These are phyloP conservation scores for Radopholus similis DNA, from an alignment of 1,140 invertebrate species.

Conservation along the genomic window DNA sequence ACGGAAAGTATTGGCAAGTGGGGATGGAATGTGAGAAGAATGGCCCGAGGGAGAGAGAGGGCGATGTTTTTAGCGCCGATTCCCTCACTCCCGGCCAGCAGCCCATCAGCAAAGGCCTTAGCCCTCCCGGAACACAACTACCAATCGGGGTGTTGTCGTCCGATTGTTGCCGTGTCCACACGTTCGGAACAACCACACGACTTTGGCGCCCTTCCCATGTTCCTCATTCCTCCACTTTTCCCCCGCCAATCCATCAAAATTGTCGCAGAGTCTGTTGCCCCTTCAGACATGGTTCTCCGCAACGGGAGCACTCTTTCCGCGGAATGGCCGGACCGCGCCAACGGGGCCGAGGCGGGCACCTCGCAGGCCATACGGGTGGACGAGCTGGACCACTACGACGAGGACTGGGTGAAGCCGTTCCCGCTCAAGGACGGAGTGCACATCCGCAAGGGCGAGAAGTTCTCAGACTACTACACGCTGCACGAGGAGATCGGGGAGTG, in stretches of 20 bases:
- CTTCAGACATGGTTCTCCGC: constrained; percentile 31
- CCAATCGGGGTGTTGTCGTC: no score
- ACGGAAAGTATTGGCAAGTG: no score
- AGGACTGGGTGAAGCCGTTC: constrained; percentile 61
- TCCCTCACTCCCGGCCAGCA: background rate
- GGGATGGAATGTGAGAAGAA: background rate
- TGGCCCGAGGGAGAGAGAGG: background rate
- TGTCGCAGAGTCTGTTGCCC: no score
- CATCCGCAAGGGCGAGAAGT: constrained; percentile 62
- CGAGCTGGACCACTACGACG: constrained; percentile 53
- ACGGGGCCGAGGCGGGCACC: background rate
- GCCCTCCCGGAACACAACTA: no score
- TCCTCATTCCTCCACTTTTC: background rate
- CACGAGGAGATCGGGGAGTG: constrained; percentile 62
- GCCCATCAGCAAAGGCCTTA: background rate
- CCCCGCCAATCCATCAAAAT: constrained; percentile 28
- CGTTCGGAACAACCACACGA: background rate
- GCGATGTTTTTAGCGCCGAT: background rate
- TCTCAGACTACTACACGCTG: constrained; percentile 62
- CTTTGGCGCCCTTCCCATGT: background rate
- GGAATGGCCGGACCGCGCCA: background rate
- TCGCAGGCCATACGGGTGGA: constrained; percentile 44
- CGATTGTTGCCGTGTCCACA: background rate
- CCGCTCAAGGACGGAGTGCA: constrained; percentile 58
- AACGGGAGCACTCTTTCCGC: constrained; percentile 20